Evolutionary conservation across 2,888 invertebrate genomes (phyloP), one percentile per base, ranked within the genome.

Genomic region (Tetragonisca angustula): DNA sequence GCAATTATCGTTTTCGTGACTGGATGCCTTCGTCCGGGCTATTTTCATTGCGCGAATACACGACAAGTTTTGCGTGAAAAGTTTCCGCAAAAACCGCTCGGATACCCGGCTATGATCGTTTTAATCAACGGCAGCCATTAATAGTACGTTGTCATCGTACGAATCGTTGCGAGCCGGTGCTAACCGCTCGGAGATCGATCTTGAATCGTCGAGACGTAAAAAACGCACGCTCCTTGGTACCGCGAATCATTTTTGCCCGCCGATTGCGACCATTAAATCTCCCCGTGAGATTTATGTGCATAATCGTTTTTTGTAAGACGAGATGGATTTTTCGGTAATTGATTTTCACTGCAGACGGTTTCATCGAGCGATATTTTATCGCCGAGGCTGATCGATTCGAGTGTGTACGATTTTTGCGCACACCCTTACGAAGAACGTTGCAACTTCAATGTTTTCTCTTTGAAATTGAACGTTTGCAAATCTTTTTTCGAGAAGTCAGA

Each of bases 1-100:
- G 49, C 64, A 74, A 82, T 82, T 82, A 82, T 79, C 65, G 75
- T 79, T 52, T 54, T 59, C 77, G 65, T 65, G 79, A 56, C 56
- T 49, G 50, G 17, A n/a, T 59, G 32, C 32, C 32, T 32, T 2
- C 36, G 36, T 61, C 62, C 68, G 36, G 56, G 32, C 27, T 43
- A 36, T 74, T 82, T 79, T 75, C 70, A 82, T 75, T 82, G 56
- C 70, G 24, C 65, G 27, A 15, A 43, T 54, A 82, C 69, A 70
- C 81, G 79, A 64, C 43, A 69, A 43, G 43, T 9, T 43, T 43
- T 11, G 43, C 43, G 43, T 9, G 43, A 43, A 1, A 43, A 43
- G 43, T 43, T 43, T 43, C 2, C n/a, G 32, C 21, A 59, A 59
- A 61, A 70, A 65, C 27, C 36, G 2, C 19, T 24, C 11, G 21